phyloP scores from a whole-genome alignment of 2,113 vertebrate species.

The Formicarius rufipectus region DNA sequence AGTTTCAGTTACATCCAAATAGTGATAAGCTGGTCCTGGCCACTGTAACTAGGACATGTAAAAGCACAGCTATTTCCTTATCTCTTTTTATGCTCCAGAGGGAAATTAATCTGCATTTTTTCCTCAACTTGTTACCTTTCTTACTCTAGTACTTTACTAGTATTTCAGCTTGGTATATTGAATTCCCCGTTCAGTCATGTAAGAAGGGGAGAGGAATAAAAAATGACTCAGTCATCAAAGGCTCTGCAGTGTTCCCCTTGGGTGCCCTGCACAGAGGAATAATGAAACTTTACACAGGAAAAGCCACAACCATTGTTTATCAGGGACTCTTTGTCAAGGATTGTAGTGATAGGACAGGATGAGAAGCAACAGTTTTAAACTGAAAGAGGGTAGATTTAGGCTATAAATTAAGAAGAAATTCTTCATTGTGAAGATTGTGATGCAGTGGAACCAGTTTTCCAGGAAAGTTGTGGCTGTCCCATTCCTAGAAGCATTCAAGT shows the following conservation, averaged over 20 bases:
- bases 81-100: neutral
- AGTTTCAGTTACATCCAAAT: too few relatives aligned
- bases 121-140: neutral
- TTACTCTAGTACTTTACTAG: neutral
- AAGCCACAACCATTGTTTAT: neutral
- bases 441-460: neutral
- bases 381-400: neutral
- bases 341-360: neutral
- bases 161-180: neutral
- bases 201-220: neutral
- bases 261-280: neutral
- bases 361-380: neutral
- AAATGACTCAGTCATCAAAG: neutral
- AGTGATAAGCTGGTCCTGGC: too few relatives aligned
- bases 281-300: neutral
- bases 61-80: neutral
- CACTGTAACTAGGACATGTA: neutral
- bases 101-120: neutral
- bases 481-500: neutral
- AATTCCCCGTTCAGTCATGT: neutral
- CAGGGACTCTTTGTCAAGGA: neutral
- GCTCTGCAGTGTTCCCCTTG: neutral
- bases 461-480: neutral
- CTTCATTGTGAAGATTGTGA: neutral
- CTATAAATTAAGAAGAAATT: neutral